Evolutionary conservation across 2,888 invertebrate genomes (phyloP).

Genomic region (Drosophila tanythrix): DNA sequence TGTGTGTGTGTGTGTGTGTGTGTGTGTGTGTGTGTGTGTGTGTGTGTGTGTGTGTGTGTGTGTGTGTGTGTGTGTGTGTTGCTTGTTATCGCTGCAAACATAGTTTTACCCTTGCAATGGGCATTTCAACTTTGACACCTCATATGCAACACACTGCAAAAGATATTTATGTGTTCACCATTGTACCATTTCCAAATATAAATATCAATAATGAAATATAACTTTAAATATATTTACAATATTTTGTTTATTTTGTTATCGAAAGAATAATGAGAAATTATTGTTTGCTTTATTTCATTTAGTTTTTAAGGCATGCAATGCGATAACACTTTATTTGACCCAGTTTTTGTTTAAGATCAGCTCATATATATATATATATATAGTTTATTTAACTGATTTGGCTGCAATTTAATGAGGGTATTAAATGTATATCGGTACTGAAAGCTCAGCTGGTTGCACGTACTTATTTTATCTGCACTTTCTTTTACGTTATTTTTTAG

Average conservation of each 20-base stretch:
- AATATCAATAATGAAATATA: background rate
- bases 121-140: background rate
- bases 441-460: background rate
- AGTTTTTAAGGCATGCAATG: background rate
- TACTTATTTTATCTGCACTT: slow-evolving; percentile 47
- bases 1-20: slow-evolving; percentile 14
- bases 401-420: slow-evolving; percentile 21
- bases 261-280: background rate
- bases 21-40: slow-evolving; percentile 11
- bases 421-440: slow-evolving; percentile 5
- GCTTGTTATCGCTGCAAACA: slow-evolving; percentile 29
- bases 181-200: background rate
- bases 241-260: too few relatives aligned
- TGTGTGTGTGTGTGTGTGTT: slow-evolving; percentile 25
- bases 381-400: background rate
- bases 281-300: background rate
- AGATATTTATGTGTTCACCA: background rate
- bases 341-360: background rate
- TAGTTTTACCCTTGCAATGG: slow-evolving; percentile 6
- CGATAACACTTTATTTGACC: background rate
- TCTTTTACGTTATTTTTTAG: slow-evolving; percentile 31
- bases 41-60: slow-evolving; percentile 20
- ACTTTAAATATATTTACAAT: background rate
- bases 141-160: background rate
- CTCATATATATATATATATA: background rate